Conservation (phyloP, 2,113 vertebrate species). For the Octodon degus region DNA sequence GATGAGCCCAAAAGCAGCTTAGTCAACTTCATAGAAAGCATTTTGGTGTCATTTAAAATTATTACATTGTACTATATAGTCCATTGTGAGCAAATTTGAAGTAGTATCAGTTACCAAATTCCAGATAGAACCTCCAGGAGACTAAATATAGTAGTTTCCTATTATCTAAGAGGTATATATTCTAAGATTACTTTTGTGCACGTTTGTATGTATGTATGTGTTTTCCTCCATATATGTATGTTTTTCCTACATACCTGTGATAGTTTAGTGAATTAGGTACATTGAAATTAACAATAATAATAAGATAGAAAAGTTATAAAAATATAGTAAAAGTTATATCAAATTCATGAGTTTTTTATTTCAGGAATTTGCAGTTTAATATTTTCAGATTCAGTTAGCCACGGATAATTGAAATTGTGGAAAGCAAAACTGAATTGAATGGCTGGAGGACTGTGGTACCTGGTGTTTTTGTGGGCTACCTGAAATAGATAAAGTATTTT, state of each 20-base stretch:
- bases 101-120: neutral
- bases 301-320: neutral
- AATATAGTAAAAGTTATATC: neutral
- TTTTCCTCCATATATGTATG: neutral
- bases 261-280: neutral
- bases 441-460: neutral
- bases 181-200: neutral
- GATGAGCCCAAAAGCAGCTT: neutral
- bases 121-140: neutral
- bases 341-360: neutral
- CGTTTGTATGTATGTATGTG: neutral
- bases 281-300: neutral
- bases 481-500: conserved; percentile 7
- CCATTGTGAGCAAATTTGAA: conserved; percentile 22
- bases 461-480: neutral
- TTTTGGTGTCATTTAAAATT: conserved; percentile 23
- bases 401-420: neutral
- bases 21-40: neutral
- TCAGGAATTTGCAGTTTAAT: neutral
- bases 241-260: neutral
- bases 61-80: neutral
- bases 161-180: neutral
- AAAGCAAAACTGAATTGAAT: neutral
- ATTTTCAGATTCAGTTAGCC: neutral
- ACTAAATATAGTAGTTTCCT: neutral